phyloP scores from a whole-genome alignment of 2,888 invertebrate genomes.

The Himalopsyche kuldschensis region DNA sequence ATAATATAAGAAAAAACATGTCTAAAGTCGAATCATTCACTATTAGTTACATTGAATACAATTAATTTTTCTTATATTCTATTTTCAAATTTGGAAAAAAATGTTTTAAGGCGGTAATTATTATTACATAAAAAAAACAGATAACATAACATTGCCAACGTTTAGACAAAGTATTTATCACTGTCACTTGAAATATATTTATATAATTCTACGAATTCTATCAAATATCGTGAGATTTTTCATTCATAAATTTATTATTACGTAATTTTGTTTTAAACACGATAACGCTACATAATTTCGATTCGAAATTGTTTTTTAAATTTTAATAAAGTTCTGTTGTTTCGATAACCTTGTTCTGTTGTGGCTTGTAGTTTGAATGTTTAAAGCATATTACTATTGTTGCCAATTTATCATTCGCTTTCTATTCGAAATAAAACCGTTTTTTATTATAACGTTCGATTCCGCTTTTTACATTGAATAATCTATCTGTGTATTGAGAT shows the following conservation, averaged over 20 bases:
- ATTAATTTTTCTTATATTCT: too few species aligned
- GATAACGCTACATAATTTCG: neutral
- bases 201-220: neutral
- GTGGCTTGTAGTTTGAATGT: neutral
- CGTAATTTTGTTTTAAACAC: neutral
- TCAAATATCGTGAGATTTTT: neutral
- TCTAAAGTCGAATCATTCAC: too few species aligned
- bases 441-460: neutral
- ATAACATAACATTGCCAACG: too few species aligned
- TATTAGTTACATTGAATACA: too few species aligned
- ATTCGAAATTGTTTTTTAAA: neutral
- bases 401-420: neutral
- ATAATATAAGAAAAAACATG: too few species aligned
- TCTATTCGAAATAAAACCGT: conserved; percentile 5
- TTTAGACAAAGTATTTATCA: neutral
- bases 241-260: neutral
- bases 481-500: neutral
- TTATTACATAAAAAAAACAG: too few species aligned
- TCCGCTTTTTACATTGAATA: neutral
- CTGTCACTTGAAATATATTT: neutral
- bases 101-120: too few species aligned
- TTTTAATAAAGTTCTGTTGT: neutral
- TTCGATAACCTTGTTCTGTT: neutral
- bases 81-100: too few species aligned
- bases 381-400: neutral